These are phyloP conservation scores for Hyphantria cunea DNA, from an alignment of 1,140 invertebrate genomes.

Conservation along the genomic window DNA sequence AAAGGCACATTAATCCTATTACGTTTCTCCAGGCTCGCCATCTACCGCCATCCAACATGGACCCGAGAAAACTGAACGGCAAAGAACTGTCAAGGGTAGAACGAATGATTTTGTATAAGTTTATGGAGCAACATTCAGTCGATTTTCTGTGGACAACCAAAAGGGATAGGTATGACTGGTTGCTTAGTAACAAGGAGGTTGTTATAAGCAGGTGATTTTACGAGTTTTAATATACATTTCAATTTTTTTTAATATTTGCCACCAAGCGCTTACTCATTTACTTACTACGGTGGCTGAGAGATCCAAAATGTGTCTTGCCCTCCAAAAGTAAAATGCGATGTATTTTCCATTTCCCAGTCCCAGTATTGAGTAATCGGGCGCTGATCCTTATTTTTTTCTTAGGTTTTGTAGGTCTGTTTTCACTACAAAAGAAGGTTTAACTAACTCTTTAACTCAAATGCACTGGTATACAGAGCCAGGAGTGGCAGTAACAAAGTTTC, in stretches of 20 bases:
- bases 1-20: no score
- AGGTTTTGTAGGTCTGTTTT: constrained; percentile 92
- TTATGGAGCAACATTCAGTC: constrained; percentile 87
- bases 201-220: constrained; percentile 75
- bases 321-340: no score
- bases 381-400: neutral
- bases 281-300: no score
- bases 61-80: constrained; percentile 71
- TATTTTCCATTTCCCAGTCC: no score
- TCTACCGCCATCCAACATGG: constrained; percentile 78
- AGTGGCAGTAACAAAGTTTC: constrained; percentile 90
- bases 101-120: constrained; percentile 84
- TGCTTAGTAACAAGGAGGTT: constrained; percentile 79
- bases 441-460: constrained; percentile 91
- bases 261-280: neutral
- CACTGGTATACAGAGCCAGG: constrained; percentile 94
- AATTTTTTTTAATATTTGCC: neutral
- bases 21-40: no score
- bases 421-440: constrained; percentile 95
- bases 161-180: constrained; percentile 88
- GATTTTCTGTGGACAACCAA: constrained; percentile 95
- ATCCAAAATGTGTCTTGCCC: no score
- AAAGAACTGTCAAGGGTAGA: constrained; percentile 74
- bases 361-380: no score
- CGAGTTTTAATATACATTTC: neutral